Base-by-base conservation (phyloP, 2,113 vertebrate genomes). In the Eulacestoma nigropectus region DNA sequence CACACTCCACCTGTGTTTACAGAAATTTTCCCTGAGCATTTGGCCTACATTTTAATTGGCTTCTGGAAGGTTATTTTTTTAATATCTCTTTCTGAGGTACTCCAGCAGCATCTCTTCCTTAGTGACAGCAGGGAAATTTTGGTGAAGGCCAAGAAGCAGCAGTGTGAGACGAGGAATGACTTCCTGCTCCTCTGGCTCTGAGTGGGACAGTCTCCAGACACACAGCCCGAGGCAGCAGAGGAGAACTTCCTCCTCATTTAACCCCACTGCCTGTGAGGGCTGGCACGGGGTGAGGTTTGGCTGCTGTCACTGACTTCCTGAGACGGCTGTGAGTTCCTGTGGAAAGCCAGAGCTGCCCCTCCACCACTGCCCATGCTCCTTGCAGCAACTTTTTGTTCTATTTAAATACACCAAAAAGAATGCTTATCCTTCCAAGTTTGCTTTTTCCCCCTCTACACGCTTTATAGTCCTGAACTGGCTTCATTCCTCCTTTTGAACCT, bases 11-110 rank as follows among this genome's bases (percentile, higher is more conserved):
- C 85, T 93, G 47, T 94, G 79, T 96, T 96, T 96, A 93, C 76
- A 87, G 90, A 86, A 86, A 90, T 90, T 87, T 95, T 89, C 84
- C 59, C 56, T 37, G 90, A 93, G 86, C 80, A 89, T 94, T 96
- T 97, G 94, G 95, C 90, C 83, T 91, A 69, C 12, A 7, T 82
- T 94, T 94, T 96, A 94, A 84, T 79, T 94, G 93, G 86, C 86
- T 96, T 95, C 80, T 76, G 64, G 79, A 64, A 70, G 68, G 70
- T 47, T 85, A 41, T 20, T 70, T 83, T 88, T 62, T 85, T 67
- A 0, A 5, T 30, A 1, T 50, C 5, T 84, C 37, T 70, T 70
- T 86, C 80, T 62, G 74, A 87, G 60, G 41, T 87, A 42, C 55
- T 52, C 15, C 1, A 62, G 44, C 56, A 90, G 52, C 30, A 39